phyloP scores from a whole-genome alignment of 2,797 vertebrate species.

The Alauda arvensis region DNA sequence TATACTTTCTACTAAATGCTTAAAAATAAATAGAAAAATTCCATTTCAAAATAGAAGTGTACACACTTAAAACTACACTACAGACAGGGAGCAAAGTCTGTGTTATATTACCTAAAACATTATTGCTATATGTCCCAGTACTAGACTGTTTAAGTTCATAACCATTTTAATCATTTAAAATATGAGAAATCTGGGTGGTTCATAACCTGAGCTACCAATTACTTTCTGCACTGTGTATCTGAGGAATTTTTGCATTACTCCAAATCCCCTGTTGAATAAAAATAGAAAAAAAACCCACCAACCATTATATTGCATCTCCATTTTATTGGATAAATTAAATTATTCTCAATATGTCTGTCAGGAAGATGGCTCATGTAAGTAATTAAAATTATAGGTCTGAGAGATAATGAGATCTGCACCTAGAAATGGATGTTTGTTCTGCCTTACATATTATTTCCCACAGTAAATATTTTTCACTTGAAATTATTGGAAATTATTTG shows the following conservation, averaged over 20 bases:
- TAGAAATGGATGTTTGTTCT: not conserved
- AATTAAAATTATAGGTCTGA: not conserved
- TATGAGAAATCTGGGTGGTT: not conserved
- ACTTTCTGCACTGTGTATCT: not conserved
- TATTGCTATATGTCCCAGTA: not conserved
- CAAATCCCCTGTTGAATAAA: conserved; percentile 38
- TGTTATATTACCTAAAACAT: not conserved
- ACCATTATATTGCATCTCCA: conserved; percentile 1
- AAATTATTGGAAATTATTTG: not conserved
- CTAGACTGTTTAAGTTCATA: not conserved
- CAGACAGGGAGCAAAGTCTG: not conserved
- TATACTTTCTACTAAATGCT: not conserved
- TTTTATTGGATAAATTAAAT: conserved; percentile 13
- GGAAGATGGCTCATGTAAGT: not conserved
- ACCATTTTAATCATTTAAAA: not conserved
- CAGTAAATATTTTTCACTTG: not conserved
- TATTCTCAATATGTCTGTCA: not conserved
- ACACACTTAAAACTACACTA: not conserved
- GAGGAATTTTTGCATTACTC: not conserved
- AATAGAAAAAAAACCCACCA: not conserved
- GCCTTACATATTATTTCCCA: not conserved
- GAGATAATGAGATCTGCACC: not conserved
- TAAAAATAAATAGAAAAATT: not conserved
- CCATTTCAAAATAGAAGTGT: not conserved
- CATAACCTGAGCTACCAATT: not conserved